phyloP scores from a whole-genome alignment of 2,797 vertebrate species.

The Astyanax mexicanus region DNA sequence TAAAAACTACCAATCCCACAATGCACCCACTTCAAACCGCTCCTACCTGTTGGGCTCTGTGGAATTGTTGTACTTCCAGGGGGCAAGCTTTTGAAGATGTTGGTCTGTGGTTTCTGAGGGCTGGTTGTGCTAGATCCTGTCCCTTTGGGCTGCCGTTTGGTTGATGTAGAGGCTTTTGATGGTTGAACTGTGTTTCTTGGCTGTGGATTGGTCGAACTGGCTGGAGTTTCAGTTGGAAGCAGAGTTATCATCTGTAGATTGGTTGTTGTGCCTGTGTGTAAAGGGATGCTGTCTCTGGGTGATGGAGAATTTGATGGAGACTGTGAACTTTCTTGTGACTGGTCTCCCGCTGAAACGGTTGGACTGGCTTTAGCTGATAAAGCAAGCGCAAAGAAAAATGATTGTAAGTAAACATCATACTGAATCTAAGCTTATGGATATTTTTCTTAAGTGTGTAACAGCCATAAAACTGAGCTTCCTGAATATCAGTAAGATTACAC shows the following conservation, averaged over 20 bases:
- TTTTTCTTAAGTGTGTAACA: too few species aligned
- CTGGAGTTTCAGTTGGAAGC: conserved; percentile 30
- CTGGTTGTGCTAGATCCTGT: conserved; percentile 34
- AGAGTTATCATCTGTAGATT: conserved; percentile 42
- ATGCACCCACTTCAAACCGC: conserved; percentile 10
- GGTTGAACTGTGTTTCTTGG: conserved; percentile 52
- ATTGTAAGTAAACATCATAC: not conserved
- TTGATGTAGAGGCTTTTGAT: conserved; percentile 47
- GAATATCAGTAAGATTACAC: too few species aligned
- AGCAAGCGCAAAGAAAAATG: conserved; percentile 49
- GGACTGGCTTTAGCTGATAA: conserved; percentile 48
- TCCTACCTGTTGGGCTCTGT: conserved; percentile 68
- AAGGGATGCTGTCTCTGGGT: conserved; percentile 15
- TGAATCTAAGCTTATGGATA: not conserved
- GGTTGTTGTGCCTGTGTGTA: conserved; percentile 28
- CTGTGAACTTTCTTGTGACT: conserved; percentile 51
- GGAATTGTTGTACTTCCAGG: conserved; percentile 51
- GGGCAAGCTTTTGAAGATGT: conserved; percentile 2
- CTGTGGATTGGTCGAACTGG: conserved; percentile 47
- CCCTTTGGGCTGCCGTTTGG: conserved; percentile 39
- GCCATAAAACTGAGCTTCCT: not conserved
- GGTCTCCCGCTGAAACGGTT: conserved; percentile 37
- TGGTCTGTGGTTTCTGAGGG: conserved; percentile 44
- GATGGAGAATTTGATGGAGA: conserved; percentile 29
- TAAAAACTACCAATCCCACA: conserved; percentile 27